phyloP scores from a whole-genome alignment of 2,888 invertebrate genomes.

The Sepiola atlantica region DNA sequence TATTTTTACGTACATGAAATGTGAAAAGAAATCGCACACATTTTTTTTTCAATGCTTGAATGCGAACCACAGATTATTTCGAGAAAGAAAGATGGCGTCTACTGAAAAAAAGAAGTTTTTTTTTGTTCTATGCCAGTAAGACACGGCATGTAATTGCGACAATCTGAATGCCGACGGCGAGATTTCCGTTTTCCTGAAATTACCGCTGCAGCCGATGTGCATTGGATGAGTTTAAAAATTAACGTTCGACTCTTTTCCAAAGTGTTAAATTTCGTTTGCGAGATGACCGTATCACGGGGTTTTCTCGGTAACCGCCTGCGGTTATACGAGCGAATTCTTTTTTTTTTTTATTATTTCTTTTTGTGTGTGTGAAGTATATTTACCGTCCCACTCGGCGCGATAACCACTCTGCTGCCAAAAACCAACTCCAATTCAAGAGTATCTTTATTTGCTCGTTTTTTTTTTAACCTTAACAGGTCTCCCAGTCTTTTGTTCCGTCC shows the following conservation, averaged over 20 bases:
- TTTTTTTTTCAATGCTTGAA: background rate
- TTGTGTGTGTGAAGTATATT: background rate
- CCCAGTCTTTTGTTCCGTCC: background rate
- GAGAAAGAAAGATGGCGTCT: background rate
- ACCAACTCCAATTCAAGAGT: background rate
- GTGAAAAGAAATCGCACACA: background rate
- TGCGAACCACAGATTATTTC: background rate
- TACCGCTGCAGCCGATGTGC: background rate
- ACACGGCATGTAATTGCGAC: background rate
- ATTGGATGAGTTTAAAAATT: background rate
- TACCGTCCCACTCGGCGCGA: background rate
- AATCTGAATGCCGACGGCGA: background rate
- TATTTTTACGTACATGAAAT: too few relatives aligned
- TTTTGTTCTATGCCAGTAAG: background rate
- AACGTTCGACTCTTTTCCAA: background rate
- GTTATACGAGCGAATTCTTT: background rate
- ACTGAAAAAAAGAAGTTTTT: background rate
- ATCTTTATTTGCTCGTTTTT: background rate
- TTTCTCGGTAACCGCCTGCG: background rate
- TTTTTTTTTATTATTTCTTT: background rate
- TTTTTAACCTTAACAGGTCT: background rate
- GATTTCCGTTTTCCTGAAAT: constrained; percentile 21
- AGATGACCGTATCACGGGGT: background rate
- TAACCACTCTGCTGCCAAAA: background rate
- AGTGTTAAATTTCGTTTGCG: background rate